These are phyloP conservation scores for Myopa testacea DNA, from an alignment of 2,888 invertebrate species.

Conservation along the genomic window DNA sequence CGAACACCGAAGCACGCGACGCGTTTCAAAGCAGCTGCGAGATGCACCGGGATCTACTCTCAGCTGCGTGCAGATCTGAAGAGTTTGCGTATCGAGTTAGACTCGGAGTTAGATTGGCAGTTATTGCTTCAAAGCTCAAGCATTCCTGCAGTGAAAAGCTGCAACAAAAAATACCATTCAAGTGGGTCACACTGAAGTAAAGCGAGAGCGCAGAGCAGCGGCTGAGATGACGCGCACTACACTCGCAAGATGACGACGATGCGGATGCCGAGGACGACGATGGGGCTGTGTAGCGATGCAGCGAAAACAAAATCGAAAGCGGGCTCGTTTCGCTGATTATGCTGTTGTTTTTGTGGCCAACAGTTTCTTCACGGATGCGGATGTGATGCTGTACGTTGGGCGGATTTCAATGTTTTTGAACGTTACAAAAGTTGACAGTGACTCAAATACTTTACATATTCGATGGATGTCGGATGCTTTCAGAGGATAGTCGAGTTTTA, in stretches of 20 bases:
- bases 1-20: not conserved
- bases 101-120: no score
- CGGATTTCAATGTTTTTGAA: no score
- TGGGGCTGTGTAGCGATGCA: not conserved
- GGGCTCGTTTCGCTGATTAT: not conserved
- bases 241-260: not conserved
- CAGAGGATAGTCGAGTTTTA: no score
- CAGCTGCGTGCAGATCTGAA: no score
- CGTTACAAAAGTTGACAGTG: no score
- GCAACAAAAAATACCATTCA: conserved; percentile 25
- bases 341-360: not conserved
- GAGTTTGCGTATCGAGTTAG: no score
- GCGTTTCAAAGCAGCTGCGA: not conserved
- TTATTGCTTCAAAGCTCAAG: conserved; percentile 33
- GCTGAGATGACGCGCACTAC: conserved; percentile 23
- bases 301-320: conserved; percentile 35
- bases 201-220: conserved; percentile 1
- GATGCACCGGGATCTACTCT: not conserved
- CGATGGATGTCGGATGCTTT: no score
- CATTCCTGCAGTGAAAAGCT: conserved; percentile 40
- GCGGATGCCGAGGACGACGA: not conserved
- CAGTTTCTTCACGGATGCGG: no score
- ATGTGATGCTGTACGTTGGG: no score
- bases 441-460: no score
- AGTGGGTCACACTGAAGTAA: conserved; percentile 36